phyloP scores from a whole-genome alignment of 2,113 vertebrate species.

The Sinosuthora webbiana region DNA sequence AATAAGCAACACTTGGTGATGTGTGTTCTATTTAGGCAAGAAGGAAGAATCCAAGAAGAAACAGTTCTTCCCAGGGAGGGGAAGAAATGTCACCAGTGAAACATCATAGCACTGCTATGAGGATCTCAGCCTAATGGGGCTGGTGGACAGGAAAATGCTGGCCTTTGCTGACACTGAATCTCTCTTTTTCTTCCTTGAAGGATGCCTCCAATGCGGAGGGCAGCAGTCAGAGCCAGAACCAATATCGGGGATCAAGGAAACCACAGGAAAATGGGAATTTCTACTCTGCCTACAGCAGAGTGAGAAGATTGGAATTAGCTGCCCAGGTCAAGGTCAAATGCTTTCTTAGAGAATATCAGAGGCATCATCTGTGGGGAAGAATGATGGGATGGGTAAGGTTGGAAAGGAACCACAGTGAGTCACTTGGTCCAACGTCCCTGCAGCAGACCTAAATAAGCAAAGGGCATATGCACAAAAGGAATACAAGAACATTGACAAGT shows the following conservation, averaged over 20 bases:
- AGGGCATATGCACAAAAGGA: not conserved
- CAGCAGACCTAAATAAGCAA: not conserved
- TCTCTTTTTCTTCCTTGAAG: not conserved
- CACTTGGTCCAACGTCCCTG: not conserved
- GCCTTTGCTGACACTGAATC: not conserved
- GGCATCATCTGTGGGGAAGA: not conserved
- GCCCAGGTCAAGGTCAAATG: not conserved
- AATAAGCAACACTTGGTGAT: not conserved
- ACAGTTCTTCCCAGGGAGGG: not conserved
- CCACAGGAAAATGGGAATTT: not conserved
- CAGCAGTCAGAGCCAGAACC: not conserved
- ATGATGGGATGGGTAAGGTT: not conserved
- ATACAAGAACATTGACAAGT: not conserved
- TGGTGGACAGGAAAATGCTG: not conserved
- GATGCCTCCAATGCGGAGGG: not conserved
- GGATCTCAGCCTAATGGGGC: not conserved
- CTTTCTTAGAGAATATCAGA: not conserved
- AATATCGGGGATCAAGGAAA: not conserved
- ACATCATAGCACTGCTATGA: not conserved
- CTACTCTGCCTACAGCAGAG: not conserved
- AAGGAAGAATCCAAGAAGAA: not conserved
- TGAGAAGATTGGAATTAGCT: not conserved
- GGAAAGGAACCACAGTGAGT: not conserved
- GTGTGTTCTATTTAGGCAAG: not conserved
- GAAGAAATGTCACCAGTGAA: not conserved